Base-by-base conservation (phyloP, 1,140 invertebrate species). In the Teleogryllus occipitalis region DNA sequence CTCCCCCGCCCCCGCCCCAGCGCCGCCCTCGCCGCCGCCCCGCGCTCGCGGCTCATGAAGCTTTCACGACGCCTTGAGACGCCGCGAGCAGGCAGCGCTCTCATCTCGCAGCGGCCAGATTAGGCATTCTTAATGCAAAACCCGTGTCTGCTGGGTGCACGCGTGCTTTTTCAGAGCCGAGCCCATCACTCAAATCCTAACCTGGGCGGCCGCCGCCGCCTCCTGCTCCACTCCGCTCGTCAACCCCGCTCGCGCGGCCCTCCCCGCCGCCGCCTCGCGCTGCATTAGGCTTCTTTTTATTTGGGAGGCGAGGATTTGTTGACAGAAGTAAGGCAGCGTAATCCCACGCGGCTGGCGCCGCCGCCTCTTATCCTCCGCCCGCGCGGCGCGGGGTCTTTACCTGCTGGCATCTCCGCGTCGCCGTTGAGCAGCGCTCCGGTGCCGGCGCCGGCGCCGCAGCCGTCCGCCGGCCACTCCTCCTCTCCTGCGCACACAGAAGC, bases 81-180 rank as follows among this genome's bases (percentile, higher is more conserved):
- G 54, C 47, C 14, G 78, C 54, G 39, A 39, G 46, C 46, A 80
- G 79, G 48, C 74, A 48, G 74, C 46, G 79, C 79, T 75, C 74
- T 80, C 79, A 75, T 80, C 74, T 75, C 74, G 79, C 79, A 80
- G 49, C 49, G 39, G 75, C 49, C 46, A 80, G 79, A 80, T 80
- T 80, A 80, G 75, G 79, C 79, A 80, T 80, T 80, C 79, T 80
- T 80, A 80, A 80, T 80, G 79, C 79, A 80, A 80, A 80, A 80
- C 79, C 79, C 79, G 74, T 80, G 79, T 80, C 74, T 75, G 21
- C 74, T 75, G 74, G 74, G 21, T 75, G 21, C 74, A n/a, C 46
- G 47, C 78, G 47, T 74, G 54, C 78, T 78, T 77, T 77, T 47
- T 46, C 49, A 78, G 46, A 27, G 22, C 22, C 49, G n/a, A 54